phyloP scores from a whole-genome alignment of 2,888 invertebrate species.

The Onthophagus sagittarius region DNA sequence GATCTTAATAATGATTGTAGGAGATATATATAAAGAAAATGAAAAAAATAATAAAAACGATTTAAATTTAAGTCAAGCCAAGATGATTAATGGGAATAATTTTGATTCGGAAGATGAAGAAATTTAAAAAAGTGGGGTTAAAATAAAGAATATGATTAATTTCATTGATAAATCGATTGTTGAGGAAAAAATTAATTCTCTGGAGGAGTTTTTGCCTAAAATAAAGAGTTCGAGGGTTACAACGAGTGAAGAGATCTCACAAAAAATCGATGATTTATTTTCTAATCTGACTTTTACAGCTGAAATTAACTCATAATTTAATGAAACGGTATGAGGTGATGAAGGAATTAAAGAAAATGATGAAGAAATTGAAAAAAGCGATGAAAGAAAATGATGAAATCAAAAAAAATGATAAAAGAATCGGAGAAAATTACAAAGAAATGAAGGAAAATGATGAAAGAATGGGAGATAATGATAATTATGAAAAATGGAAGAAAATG shows the following conservation, averaged over 20 bases:
- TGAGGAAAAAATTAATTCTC: constrained; percentile 21
- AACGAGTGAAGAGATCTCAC: neutral
- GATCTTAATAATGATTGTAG: neutral
- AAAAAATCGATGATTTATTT: constrained; percentile 18
- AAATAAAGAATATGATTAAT: neutral
- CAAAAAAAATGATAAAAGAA: too few species aligned
- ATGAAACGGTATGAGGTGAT: neutral
- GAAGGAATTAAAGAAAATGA: too few species aligned
- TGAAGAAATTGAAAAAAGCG: too few species aligned
- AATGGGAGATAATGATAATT: too few species aligned
- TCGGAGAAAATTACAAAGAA: too few species aligned
- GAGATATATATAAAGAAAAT: neutral
- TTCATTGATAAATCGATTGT: constrained; percentile 15
- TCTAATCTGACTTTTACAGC: constrained; percentile 25
- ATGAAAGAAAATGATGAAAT: too few species aligned
- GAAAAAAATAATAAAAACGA: neutral
- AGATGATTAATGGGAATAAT: neutral
- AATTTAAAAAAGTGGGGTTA: neutral
- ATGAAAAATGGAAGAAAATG: neutral
- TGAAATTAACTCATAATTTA: constrained; percentile 1
- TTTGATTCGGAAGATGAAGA: constrained; percentile 13
- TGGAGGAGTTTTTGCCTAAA: constrained; percentile 25
- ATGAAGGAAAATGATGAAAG: too few species aligned
- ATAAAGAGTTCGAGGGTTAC: constrained; percentile 2
- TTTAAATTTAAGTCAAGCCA: neutral